Percentiles rank a stretch among this genome's conserved stretches.
Conservation (phyloP, 2,113 vertebrate species). For the Hylia prasina region DNA sequence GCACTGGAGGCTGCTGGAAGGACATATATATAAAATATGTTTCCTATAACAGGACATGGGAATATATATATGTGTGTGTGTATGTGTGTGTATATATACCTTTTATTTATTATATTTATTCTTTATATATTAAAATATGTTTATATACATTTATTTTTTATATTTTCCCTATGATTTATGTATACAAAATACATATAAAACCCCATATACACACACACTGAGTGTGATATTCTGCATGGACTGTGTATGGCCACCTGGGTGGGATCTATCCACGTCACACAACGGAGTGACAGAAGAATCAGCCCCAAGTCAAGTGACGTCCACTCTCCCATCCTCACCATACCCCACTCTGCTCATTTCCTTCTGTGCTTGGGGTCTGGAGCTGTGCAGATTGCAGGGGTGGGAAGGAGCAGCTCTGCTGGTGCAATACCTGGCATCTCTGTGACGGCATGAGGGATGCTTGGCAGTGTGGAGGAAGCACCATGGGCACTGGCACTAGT, state of each 20-base stretch:
- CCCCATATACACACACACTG: background rate
- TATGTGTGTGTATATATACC: no score
- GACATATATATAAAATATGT: background rate
- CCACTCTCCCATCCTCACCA: background rate
- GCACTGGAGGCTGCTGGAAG: background rate
- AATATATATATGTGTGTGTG: background rate
- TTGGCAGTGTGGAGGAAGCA: background rate
- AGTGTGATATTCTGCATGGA: background rate
- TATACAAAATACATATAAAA: background rate
- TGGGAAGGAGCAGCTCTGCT: background rate
- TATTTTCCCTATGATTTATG: background rate
- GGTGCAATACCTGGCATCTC: accelerated
- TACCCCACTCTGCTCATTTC: accelerated
- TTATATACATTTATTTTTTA: background rate
- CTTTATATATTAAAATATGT: background rate
- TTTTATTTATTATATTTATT: background rate
- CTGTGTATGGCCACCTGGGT: accelerated
- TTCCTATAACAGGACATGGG: background rate
- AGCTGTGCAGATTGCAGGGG: background rate
- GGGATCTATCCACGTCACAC: background rate
- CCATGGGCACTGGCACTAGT: background rate
- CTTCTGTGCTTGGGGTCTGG: background rate
- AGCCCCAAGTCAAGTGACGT: background rate
- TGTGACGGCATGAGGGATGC: background rate
- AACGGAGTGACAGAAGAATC: background rate